Conservation (phyloP, 2,797 vertebrate species). For the Dallia pectoralis region DNA sequence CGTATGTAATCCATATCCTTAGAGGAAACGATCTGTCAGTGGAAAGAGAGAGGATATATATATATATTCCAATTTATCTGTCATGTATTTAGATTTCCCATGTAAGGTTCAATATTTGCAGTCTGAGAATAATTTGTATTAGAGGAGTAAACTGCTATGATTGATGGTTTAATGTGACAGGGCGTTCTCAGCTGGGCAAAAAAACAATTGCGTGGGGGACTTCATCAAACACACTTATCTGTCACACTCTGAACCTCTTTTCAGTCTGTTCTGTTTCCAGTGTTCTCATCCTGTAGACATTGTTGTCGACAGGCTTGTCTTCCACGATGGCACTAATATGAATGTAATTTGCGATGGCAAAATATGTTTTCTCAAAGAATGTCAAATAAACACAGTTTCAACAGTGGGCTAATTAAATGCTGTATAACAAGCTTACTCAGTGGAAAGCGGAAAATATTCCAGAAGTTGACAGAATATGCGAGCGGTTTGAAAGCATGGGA, state of each 20-base stretch:
- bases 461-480: too few species aligned
- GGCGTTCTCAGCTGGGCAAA: background rate
- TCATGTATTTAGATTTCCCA: background rate
- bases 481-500: background rate
- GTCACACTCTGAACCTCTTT: background rate
- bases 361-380: background rate
- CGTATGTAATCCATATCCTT: constrained; percentile 57
- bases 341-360: background rate
- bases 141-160: background rate
- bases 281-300: background rate
- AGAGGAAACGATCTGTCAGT: constrained; percentile 33
- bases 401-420: background rate
- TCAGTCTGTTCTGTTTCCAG: background rate
- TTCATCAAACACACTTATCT: too few species aligned
- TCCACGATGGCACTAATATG: background rate
- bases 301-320: background rate
- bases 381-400: background rate
- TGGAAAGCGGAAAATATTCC: background rate
- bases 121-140: background rate
- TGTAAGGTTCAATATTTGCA: background rate
- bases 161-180: background rate
- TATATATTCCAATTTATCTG: background rate
- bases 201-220: background rate
- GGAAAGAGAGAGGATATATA: too few species aligned
- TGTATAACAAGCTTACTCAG: background rate